Evolutionary conservation across 1,140 invertebrate genomes (phyloP).

Genomic region (Zaprionus vittiger): DNA sequence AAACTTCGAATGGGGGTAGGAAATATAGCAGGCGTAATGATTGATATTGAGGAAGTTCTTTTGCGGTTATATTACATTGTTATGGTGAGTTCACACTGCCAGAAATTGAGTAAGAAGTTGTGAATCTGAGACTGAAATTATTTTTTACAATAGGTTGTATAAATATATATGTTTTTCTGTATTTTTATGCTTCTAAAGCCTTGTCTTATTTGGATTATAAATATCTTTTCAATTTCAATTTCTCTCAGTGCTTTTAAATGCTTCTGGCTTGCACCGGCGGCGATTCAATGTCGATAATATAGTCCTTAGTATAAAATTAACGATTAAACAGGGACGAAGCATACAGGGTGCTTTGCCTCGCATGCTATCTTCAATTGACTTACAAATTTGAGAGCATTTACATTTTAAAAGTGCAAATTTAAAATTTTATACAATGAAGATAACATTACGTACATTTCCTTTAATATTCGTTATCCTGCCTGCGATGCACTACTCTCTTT

Average conservation of each 20-base stretch:
- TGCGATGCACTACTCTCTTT: conserved; percentile 39
- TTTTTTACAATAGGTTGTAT: neutral
- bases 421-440: conserved; percentile 22
- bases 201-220: neutral
- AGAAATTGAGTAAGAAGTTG: neutral
- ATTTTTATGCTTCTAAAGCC: neutral
- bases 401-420: no score
- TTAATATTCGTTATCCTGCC: conserved; percentile 58
- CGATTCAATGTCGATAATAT: conserved; percentile 61
- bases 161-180: neutral
- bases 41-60: conserved; percentile 78
- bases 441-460: conserved; percentile 52
- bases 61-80: conserved; percentile 62
- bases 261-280: conserved; percentile 25
- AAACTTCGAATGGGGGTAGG: conserved; percentile 63
- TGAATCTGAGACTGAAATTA: neutral
- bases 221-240: neutral
- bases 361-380: neutral
- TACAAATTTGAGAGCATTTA: neutral
- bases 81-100: conserved; percentile 42
- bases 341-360: conserved; percentile 55
- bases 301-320: conserved; percentile 68
- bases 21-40: conserved; percentile 73
- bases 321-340: conserved; percentile 50
- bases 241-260: conserved; percentile 48